Base-by-base conservation (phyloP, 2,888 invertebrate genomes). In the Ryuthela nishihirai region DNA sequence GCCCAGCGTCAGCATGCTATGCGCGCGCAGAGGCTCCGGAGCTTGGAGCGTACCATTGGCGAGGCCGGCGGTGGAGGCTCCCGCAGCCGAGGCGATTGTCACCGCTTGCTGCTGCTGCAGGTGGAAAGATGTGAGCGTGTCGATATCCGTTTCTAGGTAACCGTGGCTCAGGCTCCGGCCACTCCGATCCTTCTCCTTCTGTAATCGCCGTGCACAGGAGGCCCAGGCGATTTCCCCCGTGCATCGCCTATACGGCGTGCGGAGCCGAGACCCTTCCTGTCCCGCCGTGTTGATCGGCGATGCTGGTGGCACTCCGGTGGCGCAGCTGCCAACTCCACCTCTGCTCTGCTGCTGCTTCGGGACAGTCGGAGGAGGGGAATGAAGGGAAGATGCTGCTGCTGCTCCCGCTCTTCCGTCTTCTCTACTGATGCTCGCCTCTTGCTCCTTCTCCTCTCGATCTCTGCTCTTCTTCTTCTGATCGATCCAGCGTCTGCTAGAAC, bases 201-300 rank as follows among this genome's bases (percentile, higher is more conserved):
- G 45, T 21, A 55, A 39, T 15, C 55, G 34, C 42, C 41, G 34
- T 32, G 52, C 40, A 40, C 55, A 62, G 24, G 62, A 62, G 10
- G 54, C 52, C 62, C 62, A 62, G n/a, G 54, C 62, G 41, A 58
- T 58, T 18, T 58, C 62, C 12, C 61, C 61, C 6, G 61, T 61
- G 36, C 55, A 55, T 3, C 61, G 50, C 4, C 61, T 50, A 50
- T 61, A 61, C 4, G 61, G 61, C 35, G 50, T 40, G 25, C 39
- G 32, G 26, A 3, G n/a, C 32, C 40, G 38, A 12, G 38, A 10
- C 18, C 38, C 46, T 36, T 29, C 35, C 41, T 38, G 38, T 12
- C 39, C n/a, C 43, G 43, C 15, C 23, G 15, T 43, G 43, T 15
- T 5, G 15, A n/a, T 32, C 29, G 49, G 40, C 20, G 43, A 43